These are phyloP conservation scores for Drosophila rellima DNA, from an alignment of 2,888 invertebrate genomes.

Conservation along the genomic window DNA sequence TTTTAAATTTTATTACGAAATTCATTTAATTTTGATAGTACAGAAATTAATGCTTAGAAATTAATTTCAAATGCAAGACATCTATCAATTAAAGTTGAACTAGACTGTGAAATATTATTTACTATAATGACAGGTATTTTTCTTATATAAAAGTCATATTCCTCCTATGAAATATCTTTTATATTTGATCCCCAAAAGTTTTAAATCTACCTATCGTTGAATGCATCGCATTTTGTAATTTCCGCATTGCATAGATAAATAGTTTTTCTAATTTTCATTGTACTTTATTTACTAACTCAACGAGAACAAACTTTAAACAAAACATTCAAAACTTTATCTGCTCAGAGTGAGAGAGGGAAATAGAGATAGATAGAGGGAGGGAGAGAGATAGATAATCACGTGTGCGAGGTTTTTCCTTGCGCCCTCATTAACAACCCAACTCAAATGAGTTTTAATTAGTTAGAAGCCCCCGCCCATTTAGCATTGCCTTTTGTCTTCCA, in stretches of 20 bases:
- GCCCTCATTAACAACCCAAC: constrained; percentile 37
- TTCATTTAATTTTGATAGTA: too few relatives aligned
- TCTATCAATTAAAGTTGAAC: too few relatives aligned
- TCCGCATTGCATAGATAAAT: neutral
- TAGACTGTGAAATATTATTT: too few relatives aligned
- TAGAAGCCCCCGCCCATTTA: constrained; percentile 20
- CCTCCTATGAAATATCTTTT: neutral
- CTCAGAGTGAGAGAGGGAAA: neutral
- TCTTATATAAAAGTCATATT: neutral
- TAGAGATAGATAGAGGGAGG: neutral
- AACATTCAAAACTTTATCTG: neutral
- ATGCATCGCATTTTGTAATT: neutral
- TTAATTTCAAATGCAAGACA: too few relatives aligned
- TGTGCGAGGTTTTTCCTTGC: constrained; percentile 33
- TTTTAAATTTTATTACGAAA: too few relatives aligned
- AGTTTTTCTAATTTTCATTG: neutral
- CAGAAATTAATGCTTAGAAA: too few relatives aligned
- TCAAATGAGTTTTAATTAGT: constrained; percentile 48
- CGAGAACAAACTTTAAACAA: neutral
- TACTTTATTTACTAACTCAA: neutral
- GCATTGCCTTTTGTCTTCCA: constrained; percentile 18
- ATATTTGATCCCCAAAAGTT: neutral
- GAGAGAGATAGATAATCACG: constrained; percentile 9
- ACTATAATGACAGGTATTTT: too few relatives aligned
- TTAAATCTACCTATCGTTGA: neutral